phyloP scores from a whole-genome alignment of 2,888 invertebrate genomes.

The Amaurobius ferox region DNA sequence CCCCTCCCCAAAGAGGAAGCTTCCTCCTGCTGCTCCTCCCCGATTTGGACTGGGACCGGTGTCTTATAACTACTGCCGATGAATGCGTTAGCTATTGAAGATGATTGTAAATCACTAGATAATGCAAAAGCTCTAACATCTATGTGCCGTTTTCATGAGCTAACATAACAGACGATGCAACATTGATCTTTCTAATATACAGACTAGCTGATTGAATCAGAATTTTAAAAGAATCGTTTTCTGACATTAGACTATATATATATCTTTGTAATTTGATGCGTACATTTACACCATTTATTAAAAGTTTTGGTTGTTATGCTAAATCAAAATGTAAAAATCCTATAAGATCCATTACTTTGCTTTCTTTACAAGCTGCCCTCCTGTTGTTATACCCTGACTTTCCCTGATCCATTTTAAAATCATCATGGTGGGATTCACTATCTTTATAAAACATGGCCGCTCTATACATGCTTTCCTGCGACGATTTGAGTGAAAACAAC shows the following conservation, averaged over 20 bases:
- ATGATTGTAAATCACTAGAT: neutral
- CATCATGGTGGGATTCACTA: neutral
- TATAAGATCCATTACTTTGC: slow-evolving; percentile 7
- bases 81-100: slow-evolving; percentile 31
- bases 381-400: slow-evolving; percentile 10
- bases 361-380: neutral
- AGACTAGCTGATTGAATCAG: slow-evolving; percentile 5
- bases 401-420: neutral
- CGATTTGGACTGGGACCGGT: no score
- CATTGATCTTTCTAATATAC: slow-evolving; percentile 28
- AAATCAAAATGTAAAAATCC: slow-evolving; percentile 38
- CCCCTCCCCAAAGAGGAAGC: no score
- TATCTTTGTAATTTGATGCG: slow-evolving; percentile 25
- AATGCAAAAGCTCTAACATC: slow-evolving; percentile 34
- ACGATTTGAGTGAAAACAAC: slow-evolving; percentile 28
- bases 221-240: neutral
- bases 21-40: no score
- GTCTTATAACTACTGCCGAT: no score
- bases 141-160: slow-evolving; percentile 13
- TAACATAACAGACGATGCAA: slow-evolving; percentile 22
- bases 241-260: slow-evolving; percentile 21
- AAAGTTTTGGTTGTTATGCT: slow-evolving; percentile 19
- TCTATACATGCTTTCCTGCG: slow-evolving; percentile 4
- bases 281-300: slow-evolving; percentile 29
- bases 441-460: slow-evolving; percentile 36